Evolutionary conservation across 2,797 vertebrate species (phyloP).

Genomic region (Rhynchotus rufescens): DNA sequence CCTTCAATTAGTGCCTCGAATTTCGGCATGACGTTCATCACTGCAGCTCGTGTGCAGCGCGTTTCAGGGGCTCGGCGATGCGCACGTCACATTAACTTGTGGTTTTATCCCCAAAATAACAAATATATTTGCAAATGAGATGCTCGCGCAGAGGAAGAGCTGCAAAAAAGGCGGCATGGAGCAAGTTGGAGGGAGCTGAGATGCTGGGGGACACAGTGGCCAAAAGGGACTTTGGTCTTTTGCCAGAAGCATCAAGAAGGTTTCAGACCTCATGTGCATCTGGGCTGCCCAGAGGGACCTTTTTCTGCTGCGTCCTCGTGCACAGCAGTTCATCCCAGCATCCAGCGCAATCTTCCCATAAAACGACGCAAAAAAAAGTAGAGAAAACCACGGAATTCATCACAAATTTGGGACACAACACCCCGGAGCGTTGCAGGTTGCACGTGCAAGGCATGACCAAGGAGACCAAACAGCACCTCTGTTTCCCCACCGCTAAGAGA

Average conservation of each 20-base stretch:
- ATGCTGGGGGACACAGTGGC: background rate
- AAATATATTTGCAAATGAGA: constrained; percentile 67
- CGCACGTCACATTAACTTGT: constrained; percentile 1
- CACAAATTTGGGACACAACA: background rate
- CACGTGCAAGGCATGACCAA: accelerated
- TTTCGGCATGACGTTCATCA: constrained; percentile 53
- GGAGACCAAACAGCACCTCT: accelerated
- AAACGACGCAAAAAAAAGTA: background rate
- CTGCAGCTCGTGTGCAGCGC: background rate
- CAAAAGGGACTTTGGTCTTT: background rate
- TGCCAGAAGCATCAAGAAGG: accelerated
- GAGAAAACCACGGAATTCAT: background rate
- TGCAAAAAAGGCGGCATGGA: accelerated
- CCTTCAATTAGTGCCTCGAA: constrained; percentile 72
- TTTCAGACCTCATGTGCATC: background rate
- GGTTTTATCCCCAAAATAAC: constrained; percentile 41
- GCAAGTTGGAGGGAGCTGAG: background rate
- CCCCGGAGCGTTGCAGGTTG: background rate
- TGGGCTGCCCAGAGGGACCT: background rate
- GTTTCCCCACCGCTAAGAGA: background rate
- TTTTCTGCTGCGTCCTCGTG: background rate
- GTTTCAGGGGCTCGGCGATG: background rate
- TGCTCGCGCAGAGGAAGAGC: background rate
- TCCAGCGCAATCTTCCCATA: background rate
- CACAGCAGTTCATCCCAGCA: background rate